A percentile compares a stretch with the other conserved stretches of the same genome.
phyloP scores from a whole-genome alignment of 2,888 invertebrate genomes.

The Sphaerophoria taeniata region DNA sequence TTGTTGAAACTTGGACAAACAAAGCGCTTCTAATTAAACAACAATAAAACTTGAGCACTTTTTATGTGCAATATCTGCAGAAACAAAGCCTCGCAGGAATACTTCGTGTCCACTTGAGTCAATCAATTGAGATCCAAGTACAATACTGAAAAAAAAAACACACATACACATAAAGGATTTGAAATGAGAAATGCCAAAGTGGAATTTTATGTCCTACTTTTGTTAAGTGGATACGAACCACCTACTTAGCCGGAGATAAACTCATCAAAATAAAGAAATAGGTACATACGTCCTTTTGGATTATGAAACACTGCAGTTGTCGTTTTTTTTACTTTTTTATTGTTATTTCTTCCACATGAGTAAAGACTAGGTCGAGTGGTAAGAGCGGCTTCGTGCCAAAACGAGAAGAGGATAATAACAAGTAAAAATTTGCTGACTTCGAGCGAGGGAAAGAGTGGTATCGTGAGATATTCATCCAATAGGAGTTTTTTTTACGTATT shows the following conservation, averaged over 20 bases:
- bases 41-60: slow-evolving; percentile 27
- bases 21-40: slow-evolving; percentile 46
- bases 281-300: slow-evolving; percentile 29
- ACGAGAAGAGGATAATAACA: neutral
- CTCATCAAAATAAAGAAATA: slow-evolving; percentile 43
- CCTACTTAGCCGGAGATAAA: slow-evolving; percentile 51
- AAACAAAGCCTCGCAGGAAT: neutral
- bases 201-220: slow-evolving; percentile 51
- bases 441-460: neutral
- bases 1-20: slow-evolving; percentile 5
- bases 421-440: slow-evolving; percentile 30
- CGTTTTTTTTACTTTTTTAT: slow-evolving; percentile 7
- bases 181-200: slow-evolving; percentile 34
- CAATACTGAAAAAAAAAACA: neutral
- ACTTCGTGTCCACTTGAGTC: slow-evolving; percentile 30
- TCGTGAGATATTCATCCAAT: slow-evolving; percentile 1
- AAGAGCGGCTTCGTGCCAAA: slow-evolving; percentile 23
- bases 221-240: slow-evolving; percentile 49
- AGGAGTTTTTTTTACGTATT: neutral
- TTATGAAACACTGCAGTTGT: slow-evolving; percentile 61
- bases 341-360: slow-evolving; percentile 5
- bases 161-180: slow-evolving; percentile 30
- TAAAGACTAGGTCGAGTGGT: slow-evolving; percentile 22
- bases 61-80: neutral
- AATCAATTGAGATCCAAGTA: slow-evolving; percentile 26